Conservation (phyloP, 2,797 vertebrate species). For the Dendrocincla tyrannina region DNA sequence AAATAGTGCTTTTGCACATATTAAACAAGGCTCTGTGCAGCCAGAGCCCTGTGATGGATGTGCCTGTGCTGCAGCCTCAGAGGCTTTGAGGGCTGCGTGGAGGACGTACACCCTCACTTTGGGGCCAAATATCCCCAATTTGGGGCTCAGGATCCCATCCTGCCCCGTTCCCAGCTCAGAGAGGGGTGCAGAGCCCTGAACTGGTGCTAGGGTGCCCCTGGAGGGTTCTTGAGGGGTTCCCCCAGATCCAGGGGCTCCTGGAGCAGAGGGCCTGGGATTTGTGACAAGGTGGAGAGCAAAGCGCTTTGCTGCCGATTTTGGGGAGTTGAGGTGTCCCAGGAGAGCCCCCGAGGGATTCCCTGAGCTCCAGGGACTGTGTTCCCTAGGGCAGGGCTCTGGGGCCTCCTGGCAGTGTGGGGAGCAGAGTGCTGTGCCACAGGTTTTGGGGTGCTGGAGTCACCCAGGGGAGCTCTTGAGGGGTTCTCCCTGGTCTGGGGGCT, state of each 20-base stretch:
- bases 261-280: too few relatives aligned
- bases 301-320: too few relatives aligned
- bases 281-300: too few relatives aligned
- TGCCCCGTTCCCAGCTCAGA: fast-evolving
- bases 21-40: background rate
- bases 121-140: background rate
- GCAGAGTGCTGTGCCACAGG: background rate
- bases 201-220: background rate
- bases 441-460: background rate
- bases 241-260: background rate
- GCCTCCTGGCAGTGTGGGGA: background rate
- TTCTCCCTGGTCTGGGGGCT: background rate
- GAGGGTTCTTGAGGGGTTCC: background rate
- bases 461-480: background rate
- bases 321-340: too few relatives aligned
- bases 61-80: background rate
- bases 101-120: fast-evolving
- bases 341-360: too few relatives aligned
- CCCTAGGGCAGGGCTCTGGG: fast-evolving
- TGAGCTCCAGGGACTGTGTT: too few relatives aligned
- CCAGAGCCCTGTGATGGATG: fast-evolving
- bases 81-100: background rate
- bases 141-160: background rate
- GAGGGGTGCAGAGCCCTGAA: background rate
- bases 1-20: background rate